Conservation (phyloP, 2,797 vertebrate genomes). For the Hapalemur alaotrensis region DNA sequence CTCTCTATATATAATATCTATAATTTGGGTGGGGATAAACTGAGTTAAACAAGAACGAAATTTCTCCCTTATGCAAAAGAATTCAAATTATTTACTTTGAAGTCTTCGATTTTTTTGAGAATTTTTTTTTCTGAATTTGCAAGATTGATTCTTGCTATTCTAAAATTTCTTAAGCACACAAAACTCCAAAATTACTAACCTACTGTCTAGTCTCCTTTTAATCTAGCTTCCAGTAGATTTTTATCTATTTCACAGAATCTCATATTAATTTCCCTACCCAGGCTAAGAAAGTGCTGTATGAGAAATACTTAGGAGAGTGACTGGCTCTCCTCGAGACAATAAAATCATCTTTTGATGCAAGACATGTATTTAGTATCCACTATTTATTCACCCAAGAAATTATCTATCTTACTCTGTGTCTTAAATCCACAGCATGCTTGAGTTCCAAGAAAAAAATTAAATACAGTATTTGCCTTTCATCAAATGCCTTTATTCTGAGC, state of each 20-base stretch:
- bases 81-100: slow-evolving; percentile 42
- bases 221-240: slow-evolving; percentile 50
- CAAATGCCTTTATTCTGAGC: slow-evolving; percentile 31
- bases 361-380: slow-evolving; percentile 54
- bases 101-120: slow-evolving; percentile 10
- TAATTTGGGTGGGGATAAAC: slow-evolving; percentile 5
- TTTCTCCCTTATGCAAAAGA: background rate
- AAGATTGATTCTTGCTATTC: slow-evolving; percentile 52
- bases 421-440: slow-evolving; percentile 3
- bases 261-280: slow-evolving; percentile 50
- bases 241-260: slow-evolving; percentile 62
- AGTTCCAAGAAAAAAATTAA: background rate
- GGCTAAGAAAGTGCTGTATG: background rate
- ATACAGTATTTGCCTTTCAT: slow-evolving; percentile 26
- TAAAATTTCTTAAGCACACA: slow-evolving; percentile 50
- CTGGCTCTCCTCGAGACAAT: slow-evolving; percentile 61
- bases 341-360: slow-evolving; percentile 43
- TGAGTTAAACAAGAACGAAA: slow-evolving; percentile 27
- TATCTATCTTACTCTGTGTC: background rate
- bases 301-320: slow-evolving; percentile 51
- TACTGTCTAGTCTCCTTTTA: slow-evolving; percentile 26
- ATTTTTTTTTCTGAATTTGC: slow-evolving; percentile 7
- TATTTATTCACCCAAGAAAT: slow-evolving; percentile 27
- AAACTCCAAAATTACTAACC: slow-evolving; percentile 61
- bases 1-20: background rate